phyloP scores from a whole-genome alignment of 92 coral and sea anemone genomes.

The Montipora capitata region DNA sequence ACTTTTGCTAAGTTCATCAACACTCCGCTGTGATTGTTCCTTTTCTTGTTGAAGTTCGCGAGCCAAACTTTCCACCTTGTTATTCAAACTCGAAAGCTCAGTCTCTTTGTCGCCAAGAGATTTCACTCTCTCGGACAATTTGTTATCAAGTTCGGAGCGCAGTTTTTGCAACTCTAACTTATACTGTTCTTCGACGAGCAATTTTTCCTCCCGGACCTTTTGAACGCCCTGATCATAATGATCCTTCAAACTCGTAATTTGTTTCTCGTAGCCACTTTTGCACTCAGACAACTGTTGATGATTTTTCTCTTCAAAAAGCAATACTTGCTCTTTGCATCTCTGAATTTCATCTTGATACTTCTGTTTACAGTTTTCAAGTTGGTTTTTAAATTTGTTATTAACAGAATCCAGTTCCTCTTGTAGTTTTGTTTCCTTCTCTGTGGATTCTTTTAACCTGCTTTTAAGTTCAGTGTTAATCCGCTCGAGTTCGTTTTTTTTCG shows the following conservation, averaged over 20 bases:
- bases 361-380: conserved; percentile 73
- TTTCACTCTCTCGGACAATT: conserved; percentile 75
- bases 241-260: conserved; percentile 52
- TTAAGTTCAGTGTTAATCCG: conserved; percentile 76
- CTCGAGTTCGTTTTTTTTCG: conserved; percentile 73
- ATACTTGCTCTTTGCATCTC: conserved; percentile 75
- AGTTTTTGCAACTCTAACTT: conserved; percentile 65
- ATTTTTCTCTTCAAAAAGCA: conserved; percentile 83
- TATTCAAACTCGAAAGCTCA: conserved; percentile 44
- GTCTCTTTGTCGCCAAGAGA: conserved; percentile 65
- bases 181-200: conserved; percentile 73
- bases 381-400: conserved; percentile 52
- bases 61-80: conserved; percentile 52
- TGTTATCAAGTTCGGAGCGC: conserved; percentile 57
- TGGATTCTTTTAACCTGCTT: conserved; percentile 66
- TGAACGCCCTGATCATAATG: conserved; percentile 46
- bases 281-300: conserved; percentile 54
- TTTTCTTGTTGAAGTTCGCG: conserved; percentile 54
- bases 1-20: conserved; percentile 83
- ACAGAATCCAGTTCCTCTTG: conserved; percentile 66
- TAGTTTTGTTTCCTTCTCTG: conserved; percentile 68
- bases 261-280: conserved; percentile 45
- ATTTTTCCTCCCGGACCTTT: conserved; percentile 75
- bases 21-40: conserved; percentile 62
- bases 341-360: conserved; percentile 73